Evolutionary conservation across 2,888 invertebrate genomes (phyloP).

Genomic region (Epinotia brunnichana): DNA sequence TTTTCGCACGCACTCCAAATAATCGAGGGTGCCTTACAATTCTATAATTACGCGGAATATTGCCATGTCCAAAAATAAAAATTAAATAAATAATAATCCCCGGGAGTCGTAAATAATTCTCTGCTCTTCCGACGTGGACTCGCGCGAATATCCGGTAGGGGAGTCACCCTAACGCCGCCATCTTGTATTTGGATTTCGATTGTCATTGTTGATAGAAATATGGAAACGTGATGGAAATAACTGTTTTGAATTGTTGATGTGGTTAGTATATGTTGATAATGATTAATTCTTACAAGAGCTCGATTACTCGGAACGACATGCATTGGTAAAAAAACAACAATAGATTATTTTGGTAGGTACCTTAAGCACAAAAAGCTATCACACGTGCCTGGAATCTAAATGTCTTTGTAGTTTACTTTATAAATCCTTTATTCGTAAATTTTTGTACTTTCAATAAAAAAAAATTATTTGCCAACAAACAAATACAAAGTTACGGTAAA

Average conservation of each 20-base stretch:
- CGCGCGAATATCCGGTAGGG: slow-evolving; percentile 69
- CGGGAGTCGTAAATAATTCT: slow-evolving; percentile 66
- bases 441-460: background rate
- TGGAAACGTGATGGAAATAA: slow-evolving; percentile 55
- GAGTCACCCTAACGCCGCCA: slow-evolving; percentile 75
- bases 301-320: background rate
- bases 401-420: background rate
- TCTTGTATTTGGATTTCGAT: slow-evolving; percentile 72
- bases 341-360: slow-evolving; percentile 7
- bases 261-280: slow-evolving; percentile 47
- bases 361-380: slow-evolving; percentile 9
- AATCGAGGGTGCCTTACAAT: slow-evolving; percentile 49
- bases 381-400: background rate
- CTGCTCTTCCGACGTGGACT: slow-evolving; percentile 70
- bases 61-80: slow-evolving; percentile 65
- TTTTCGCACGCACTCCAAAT: slow-evolving; percentile 45
- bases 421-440: background rate
- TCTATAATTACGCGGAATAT: slow-evolving; percentile 65
- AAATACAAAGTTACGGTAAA: too few species aligned
- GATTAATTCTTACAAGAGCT: slow-evolving; percentile 38
- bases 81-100: slow-evolving; percentile 71
- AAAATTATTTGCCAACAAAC: too few species aligned
- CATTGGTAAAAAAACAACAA: slow-evolving; percentile 11
- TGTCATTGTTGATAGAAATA: slow-evolving; percentile 59
- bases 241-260: slow-evolving; percentile 49